A percentile compares a stretch with the other conserved stretches of the same genome.
phyloP scores from a whole-genome alignment of 2,797 vertebrate genomes.

The Pseudochirops corinnae region DNA sequence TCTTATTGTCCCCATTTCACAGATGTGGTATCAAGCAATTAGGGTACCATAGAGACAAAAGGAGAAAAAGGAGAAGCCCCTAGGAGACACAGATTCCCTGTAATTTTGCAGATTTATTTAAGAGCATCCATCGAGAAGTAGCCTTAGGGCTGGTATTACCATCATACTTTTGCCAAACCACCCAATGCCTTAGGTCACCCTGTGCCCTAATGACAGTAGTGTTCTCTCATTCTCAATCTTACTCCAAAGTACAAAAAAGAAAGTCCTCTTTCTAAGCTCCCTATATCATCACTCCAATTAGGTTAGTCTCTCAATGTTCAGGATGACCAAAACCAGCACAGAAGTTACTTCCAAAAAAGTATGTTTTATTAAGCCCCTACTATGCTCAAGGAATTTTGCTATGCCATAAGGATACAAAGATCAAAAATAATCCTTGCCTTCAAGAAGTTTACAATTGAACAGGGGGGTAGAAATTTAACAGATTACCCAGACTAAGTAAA shows the following conservation, averaged over 20 bases:
- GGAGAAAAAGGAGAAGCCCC: neutral
- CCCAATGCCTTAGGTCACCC: neutral
- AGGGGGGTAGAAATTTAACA: neutral
- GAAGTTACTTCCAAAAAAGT: neutral
- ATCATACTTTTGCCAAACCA: neutral
- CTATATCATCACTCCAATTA: neutral
- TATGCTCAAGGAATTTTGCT: neutral
- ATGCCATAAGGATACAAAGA: neutral
- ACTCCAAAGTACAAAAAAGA: neutral
- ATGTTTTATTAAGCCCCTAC: neutral
- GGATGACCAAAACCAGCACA: neutral
- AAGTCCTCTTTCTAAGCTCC: neutral
- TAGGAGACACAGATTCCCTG: neutral
- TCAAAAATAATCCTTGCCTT: neutral
- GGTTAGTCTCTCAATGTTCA: neutral
- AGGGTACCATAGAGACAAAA: neutral
- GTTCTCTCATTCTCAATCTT: neutral
- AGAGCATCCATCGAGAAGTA: neutral
- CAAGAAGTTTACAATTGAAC: neutral
- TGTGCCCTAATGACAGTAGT: neutral
- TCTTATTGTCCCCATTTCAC: neutral
- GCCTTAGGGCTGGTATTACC: neutral
- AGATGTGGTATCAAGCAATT: neutral
- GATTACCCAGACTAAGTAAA: neutral
- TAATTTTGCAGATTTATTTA: neutral